phyloP scores from a whole-genome alignment of 2,113 vertebrate genomes.

The Spilogale gracilis region DNA sequence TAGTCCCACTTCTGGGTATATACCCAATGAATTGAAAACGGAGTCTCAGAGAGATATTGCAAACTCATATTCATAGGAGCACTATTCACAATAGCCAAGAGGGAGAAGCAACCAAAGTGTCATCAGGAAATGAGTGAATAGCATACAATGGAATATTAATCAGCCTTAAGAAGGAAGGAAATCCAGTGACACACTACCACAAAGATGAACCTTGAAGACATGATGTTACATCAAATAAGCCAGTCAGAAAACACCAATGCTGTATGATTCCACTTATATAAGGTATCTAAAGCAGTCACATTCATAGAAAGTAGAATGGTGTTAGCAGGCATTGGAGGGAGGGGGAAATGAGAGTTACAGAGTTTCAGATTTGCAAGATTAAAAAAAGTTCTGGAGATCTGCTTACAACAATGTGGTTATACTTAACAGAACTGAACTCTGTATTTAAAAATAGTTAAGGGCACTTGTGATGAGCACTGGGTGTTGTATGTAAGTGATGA shows the following conservation, averaged over 20 bases:
- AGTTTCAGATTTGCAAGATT: background rate
- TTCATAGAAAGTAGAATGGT: background rate
- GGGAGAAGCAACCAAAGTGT: background rate
- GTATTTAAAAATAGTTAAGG: background rate
- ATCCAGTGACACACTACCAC: background rate
- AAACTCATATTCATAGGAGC: background rate
- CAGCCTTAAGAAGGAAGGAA: background rate
- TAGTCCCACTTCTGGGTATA: background rate
- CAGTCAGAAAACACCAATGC: conserved; percentile 18
- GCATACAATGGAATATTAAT: background rate
- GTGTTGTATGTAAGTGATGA: background rate
- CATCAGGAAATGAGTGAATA: background rate
- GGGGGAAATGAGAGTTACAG: background rate
- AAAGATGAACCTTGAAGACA: background rate
- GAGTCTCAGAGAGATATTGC: background rate
- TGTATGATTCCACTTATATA: background rate
- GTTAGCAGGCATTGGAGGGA: background rate
- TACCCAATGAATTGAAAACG: background rate
- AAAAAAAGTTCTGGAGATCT: background rate
- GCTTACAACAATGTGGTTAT: background rate
- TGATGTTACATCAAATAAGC: background rate
- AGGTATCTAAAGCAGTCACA: background rate
- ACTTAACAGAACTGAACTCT: background rate
- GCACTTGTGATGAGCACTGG: background rate
- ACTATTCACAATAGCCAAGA: background rate